These are phyloP conservation scores for Criorhina ranunculi DNA, from an alignment of 2,888 invertebrate genomes.

Conservation along the genomic window DNA sequence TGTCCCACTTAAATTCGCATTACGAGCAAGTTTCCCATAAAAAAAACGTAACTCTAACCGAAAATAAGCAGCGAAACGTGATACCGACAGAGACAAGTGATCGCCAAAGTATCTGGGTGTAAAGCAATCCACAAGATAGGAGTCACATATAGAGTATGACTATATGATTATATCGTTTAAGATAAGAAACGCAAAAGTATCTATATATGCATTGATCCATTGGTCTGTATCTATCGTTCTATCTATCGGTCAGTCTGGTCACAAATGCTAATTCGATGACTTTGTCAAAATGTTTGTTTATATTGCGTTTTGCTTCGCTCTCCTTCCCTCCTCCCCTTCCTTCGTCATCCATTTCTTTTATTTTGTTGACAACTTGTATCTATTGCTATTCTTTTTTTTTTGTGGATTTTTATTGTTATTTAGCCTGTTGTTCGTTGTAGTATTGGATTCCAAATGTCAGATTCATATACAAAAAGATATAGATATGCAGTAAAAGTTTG, in stretches of 20 bases:
- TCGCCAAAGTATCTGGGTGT: constrained; percentile 7
- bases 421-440: background rate
- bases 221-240: background rate
- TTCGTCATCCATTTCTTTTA: background rate
- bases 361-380: background rate
- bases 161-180: background rate
- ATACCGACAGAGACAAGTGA: background rate
- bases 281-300: constrained; percentile 15
- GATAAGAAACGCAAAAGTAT: background rate
- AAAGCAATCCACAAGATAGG: constrained; percentile 10
- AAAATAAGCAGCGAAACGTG: background rate
- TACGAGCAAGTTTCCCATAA: constrained; percentile 31
- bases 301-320: background rate
- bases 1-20: constrained; percentile 66
- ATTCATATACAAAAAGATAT: constrained; percentile 13
- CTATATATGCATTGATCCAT: background rate
- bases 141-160: constrained; percentile 11
- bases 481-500: background rate
- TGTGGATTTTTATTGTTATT: background rate
- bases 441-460: background rate
- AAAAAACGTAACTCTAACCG: constrained; percentile 14
- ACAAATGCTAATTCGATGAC: constrained; percentile 7
- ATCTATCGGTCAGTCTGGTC: background rate
- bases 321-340: background rate
- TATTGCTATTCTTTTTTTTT: background rate